phyloP scores from a whole-genome alignment of 2,797 vertebrate genomes.

The Decapterus maruadsi region DNA sequence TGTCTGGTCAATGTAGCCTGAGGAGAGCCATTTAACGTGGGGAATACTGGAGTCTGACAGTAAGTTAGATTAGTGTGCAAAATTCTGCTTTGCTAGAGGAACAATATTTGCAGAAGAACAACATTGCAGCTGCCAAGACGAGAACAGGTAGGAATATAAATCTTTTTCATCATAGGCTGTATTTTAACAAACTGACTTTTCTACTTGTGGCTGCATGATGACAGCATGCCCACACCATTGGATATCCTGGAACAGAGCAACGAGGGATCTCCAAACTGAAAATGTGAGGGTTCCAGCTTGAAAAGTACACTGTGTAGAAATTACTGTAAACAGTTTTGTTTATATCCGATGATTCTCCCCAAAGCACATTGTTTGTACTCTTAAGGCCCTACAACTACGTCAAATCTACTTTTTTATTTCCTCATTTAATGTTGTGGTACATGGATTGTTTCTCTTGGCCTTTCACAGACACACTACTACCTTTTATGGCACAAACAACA shows the following conservation, averaged over 20 bases:
- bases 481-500: neutral
- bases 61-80: neutral
- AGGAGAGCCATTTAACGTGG: constrained; percentile 6
- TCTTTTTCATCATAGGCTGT: neutral
- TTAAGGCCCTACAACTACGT: neutral
- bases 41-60: neutral
- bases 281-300: neutral
- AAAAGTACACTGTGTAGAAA: neutral
- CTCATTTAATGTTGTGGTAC: neutral
- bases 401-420: neutral
- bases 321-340: constrained; percentile 4
- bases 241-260: neutral
- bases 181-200: constrained; percentile 16
- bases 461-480: neutral
- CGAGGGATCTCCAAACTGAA: neutral
- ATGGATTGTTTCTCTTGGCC: neutral
- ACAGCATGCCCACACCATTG: constrained; percentile 5
- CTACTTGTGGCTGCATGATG: neutral
- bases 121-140: neutral
- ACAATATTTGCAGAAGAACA: constrained; percentile 2
- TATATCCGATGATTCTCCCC: neutral
- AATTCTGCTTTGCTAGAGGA: neutral
- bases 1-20: neutral
- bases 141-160: constrained; percentile 1
- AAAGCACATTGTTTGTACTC: neutral